Base-by-base conservation (phyloP, 2,113 vertebrate species). In the Rhea americana region DNA sequence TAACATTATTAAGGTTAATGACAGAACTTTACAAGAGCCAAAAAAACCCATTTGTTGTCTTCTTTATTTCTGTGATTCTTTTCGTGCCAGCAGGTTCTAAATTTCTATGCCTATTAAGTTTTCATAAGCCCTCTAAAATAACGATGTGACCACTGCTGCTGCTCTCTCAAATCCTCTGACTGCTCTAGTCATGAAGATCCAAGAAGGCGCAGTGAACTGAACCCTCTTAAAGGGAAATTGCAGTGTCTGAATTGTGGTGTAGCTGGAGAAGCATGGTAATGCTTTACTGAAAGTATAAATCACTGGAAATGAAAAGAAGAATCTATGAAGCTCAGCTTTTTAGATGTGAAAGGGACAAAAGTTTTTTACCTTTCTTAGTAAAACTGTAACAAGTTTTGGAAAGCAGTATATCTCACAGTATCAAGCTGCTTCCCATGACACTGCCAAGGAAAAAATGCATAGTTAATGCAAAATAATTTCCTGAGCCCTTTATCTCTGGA, bases 381-480 rank as follows among this genome's bases (percentile, higher is more conserved):
- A 65, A 50, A 39, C 21, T 19, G 24, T 41, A 59, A 21, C n/a
- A 43, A n/a, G 22, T 78, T 90, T 88, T 51, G 45, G 62, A 91
- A 77, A 80, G 62, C 50, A 20, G 21, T 8, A 2, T 37, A 45
- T 35, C 35, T 74, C 32, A 75, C 48, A 48, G 13, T 78, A 81
- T 53, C 53, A 66, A 50, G 50, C 58, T 93, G 48, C 74, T 80
- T 89, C 74, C 82, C 70, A 66, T 85, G 86, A 43, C 18, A 41
- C 30, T 58, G 67, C 45, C 18, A 32, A 61, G 53, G 74, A 50
- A 89, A 92, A 90, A 87, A 79, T 7, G 43, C 58, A 41, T 3
- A 30, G 45, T 74, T 93, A 91, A 35, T 78, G 56, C 59, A 82
- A 86, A 93, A 92, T 30, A 50, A 89, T 76, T 94, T 95, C 45